Percentiles rank a stretch among this genome's conserved stretches.
phyloP scores from a whole-genome alignment of 2,888 invertebrate genomes.

The Drosophila flavopinicola region DNA sequence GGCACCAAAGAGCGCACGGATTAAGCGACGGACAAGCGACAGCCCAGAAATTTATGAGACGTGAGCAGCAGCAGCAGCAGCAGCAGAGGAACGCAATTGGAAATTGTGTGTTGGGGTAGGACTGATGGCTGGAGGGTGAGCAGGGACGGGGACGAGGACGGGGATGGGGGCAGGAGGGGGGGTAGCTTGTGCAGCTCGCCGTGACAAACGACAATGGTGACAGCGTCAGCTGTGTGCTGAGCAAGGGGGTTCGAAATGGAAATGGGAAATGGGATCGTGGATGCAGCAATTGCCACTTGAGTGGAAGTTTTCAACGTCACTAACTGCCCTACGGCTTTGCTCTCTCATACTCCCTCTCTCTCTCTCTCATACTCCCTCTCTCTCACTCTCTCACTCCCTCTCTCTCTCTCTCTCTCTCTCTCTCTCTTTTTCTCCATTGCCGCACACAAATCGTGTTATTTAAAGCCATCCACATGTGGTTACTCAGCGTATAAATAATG shows the following conservation, averaged over 20 bases:
- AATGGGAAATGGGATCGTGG: conserved; percentile 8
- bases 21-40: conserved; percentile 66
- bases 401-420: neutral
- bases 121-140: neutral
- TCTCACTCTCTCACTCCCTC: neutral
- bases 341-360: neutral
- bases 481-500: conserved; percentile 43
- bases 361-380: neutral
- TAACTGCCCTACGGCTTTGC: conserved; percentile 10
- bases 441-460: conserved; percentile 47
- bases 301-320: conserved; percentile 44
- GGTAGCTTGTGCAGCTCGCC: conserved; percentile 35
- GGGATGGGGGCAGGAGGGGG: too few species aligned
- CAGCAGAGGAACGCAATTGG: conserved; percentile 12
- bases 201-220: conserved; percentile 68
- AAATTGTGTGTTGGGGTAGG: conserved; percentile 11
- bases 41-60: conserved; percentile 71
- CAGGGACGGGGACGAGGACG: neutral
- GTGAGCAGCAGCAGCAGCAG: conserved; percentile 46
- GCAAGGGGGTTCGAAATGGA: conserved; percentile 38
- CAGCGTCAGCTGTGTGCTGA: conserved; percentile 67
- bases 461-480: conserved; percentile 51
- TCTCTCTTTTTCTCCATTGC: neutral
- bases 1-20: conserved; percentile 62
- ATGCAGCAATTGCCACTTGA: conserved; percentile 52